Percentiles rank a stretch among this genome's conserved stretches.
phyloP scores from a whole-genome alignment of 2,113 vertebrate species.

The Cinclus cinclus region DNA sequence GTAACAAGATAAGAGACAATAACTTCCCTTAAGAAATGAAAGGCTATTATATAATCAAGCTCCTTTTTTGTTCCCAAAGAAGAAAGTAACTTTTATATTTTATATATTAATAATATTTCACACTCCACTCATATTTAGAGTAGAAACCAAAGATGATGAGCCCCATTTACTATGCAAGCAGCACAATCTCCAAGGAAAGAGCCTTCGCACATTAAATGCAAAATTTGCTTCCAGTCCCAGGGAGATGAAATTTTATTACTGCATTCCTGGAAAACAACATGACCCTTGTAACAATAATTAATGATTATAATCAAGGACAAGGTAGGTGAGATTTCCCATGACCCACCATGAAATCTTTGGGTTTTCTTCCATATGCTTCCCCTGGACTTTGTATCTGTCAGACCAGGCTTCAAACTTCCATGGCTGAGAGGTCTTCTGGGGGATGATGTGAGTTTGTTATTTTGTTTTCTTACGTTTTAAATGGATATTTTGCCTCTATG shows the following conservation, averaged over 20 bases:
- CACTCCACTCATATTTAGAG: neutral
- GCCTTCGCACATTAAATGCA: neutral
- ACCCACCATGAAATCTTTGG: neutral
- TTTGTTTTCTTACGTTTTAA: neutral
- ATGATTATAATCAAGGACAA: slow-evolving; percentile 41
- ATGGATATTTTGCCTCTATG: neutral
- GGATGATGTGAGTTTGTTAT: too few relatives aligned
- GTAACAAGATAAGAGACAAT: neutral
- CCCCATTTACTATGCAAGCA: neutral
- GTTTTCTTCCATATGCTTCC: neutral
- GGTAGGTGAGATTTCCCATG: slow-evolving; percentile 30
- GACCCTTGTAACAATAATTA: slow-evolving; percentile 18
- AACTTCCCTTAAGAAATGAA: neutral
- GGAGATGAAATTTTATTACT: neutral
- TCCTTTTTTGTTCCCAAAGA: neutral
- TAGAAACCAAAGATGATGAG: neutral
- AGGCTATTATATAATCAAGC: neutral
- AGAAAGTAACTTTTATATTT: neutral
- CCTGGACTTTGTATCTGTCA: neutral
- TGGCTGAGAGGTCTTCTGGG: neutral
- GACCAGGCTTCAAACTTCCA: neutral
- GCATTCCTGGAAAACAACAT: neutral
- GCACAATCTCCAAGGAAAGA: neutral
- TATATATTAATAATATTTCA: neutral
- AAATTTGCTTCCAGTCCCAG: neutral